Conservation (phyloP, 2,113 vertebrate species). For the Zapornia atra region DNA sequence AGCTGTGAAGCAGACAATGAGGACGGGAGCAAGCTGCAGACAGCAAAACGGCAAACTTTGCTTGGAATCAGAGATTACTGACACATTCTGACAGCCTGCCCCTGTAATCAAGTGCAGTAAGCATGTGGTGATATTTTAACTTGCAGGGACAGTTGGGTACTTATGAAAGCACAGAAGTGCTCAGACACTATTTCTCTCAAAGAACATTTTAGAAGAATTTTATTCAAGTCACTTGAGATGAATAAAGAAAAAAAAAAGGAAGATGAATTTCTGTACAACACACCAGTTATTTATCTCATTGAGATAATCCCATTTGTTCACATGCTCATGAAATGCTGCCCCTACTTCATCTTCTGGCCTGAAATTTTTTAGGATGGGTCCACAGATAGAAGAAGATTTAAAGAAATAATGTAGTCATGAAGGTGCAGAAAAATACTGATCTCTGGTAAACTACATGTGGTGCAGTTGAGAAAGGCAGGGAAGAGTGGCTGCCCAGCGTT, state of each 20-base stretch:
- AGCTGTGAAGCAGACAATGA: constrained; percentile 19
- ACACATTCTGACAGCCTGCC: neutral
- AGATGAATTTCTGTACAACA: neutral
- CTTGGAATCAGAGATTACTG: neutral
- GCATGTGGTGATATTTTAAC: neutral
- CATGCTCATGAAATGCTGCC: neutral
- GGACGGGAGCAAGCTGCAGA: constrained; percentile 1
- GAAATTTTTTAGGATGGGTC: neutral
- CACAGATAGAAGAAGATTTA: neutral
- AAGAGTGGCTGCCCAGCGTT: neutral
- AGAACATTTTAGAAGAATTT: neutral
- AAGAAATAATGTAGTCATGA: neutral
- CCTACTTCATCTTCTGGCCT: neutral
- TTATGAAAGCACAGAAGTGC: neutral
- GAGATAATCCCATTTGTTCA: neutral
- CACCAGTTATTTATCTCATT: neutral
- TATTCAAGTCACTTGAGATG: neutral
- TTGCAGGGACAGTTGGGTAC: neutral
- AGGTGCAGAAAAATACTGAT: neutral
- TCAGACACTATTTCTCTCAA: neutral
- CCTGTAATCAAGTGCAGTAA: neutral
- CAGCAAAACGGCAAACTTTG: neutral
- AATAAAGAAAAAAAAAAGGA: neutral
- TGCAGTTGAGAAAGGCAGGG: neutral
- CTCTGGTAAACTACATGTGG: neutral